Evolutionary conservation across 53 echinoderm and acorn worm genomes (phyloP), one percentile per base, ranked within the genome.

Genomic region (Echinarachnius parma): DNA sequence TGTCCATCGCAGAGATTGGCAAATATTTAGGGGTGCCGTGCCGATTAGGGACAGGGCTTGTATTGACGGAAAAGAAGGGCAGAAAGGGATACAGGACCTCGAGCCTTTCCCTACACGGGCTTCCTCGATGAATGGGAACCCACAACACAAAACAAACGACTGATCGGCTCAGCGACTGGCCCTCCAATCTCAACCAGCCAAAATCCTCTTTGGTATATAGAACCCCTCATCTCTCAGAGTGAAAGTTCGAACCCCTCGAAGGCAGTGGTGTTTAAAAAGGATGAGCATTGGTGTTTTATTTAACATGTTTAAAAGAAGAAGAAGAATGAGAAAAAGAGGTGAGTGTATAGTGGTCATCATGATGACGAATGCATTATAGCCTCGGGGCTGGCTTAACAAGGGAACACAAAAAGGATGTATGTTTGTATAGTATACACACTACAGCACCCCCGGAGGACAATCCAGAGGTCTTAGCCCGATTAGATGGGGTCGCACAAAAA

Each of bases 11-110:
- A n/a, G n/a, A n/a, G n/a, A 44, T 34, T 53, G 35, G 70, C 70
- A 70, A 72, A 72, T 72, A 72, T 72, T 57, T 72, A 72, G 46
- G 42, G 57, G 57, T 39, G 57, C 28, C 56, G 42, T 56, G 39
- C 42, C 56, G 74, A 72, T 72, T 72, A 72, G 28, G 57, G 19
- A 56, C 74, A 72, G 45, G 13, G 74, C 69, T 69, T 53, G 34
- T 10, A 59, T 62, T 24, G 35, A n/a, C 8, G 36, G 53, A 33
- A 34, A 49, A 53, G 14, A 5, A 34, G n/a, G 45, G 42, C 44
- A 72, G 22, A 56, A 72, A 39, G 34, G 25, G 18, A 21, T 21
- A 44, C 55, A 52, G 35, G 16, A 72, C 55, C 15, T 28, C 10
- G 42, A 3, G 4, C 53, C 52, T 52, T 57, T 72, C 55, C 28